A percentile compares a stretch with the other conserved stretches of the same genome.
phyloP scores from a whole-genome alignment of 2,888 invertebrate species.

The Apeira syringaria region DNA sequence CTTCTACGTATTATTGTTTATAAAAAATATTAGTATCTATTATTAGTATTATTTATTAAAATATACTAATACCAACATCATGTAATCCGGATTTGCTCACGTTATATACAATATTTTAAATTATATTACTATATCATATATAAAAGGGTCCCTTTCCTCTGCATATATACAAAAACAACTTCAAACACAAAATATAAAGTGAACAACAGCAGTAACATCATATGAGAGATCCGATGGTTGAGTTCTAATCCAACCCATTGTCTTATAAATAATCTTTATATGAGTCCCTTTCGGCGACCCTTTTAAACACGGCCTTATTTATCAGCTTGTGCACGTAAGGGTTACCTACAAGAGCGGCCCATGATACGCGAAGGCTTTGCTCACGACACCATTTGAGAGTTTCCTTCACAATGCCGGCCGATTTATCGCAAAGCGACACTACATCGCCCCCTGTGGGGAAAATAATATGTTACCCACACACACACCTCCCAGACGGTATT shows the following conservation, averaged over 20 bases:
- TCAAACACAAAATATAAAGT: too few relatives aligned
- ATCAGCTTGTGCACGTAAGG: conserved; percentile 37
- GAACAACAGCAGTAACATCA: too few relatives aligned
- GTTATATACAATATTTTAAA: too few relatives aligned
- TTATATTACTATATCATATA: too few relatives aligned
- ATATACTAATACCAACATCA: too few relatives aligned
- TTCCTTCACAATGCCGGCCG: conserved; percentile 57
- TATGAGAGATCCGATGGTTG: too few relatives aligned
- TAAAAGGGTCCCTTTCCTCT: too few relatives aligned
- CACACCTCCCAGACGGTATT: conserved; percentile 46
- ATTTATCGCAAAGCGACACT: conserved; percentile 56
- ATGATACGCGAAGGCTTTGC: conserved; percentile 47
- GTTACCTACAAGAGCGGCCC: conserved; percentile 38
- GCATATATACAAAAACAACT: background rate
- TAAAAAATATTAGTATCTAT: too few relatives aligned
- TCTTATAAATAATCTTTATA: conserved; percentile 23
- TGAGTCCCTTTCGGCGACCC: conserved; percentile 16
- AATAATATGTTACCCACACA: conserved; percentile 49
- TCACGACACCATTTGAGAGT: conserved; percentile 60
- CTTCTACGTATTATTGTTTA: too few relatives aligned
- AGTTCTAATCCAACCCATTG: conserved; percentile 2
- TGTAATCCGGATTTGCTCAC: too few relatives aligned
- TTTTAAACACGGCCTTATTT: conserved; percentile 32
- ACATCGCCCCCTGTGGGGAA: conserved; percentile 52
- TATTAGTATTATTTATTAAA: too few relatives aligned